Conservation (phyloP, 2,113 vertebrate genomes). For the Baryphthengus martii region DNA sequence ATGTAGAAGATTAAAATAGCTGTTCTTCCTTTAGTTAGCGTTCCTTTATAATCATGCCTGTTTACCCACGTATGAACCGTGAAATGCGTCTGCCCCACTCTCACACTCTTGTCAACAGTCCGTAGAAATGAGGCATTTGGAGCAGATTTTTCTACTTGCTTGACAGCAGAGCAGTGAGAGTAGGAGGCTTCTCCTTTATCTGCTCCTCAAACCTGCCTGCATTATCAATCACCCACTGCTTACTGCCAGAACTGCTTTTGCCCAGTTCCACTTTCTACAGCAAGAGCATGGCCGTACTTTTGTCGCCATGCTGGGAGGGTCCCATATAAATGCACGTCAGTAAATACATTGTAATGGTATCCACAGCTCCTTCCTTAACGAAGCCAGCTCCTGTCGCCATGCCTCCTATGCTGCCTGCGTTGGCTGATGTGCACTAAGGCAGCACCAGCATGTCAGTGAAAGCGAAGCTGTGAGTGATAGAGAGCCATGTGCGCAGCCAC, state of each 20-base stretch:
- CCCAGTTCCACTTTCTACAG: neutral
- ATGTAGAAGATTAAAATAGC: accelerated
- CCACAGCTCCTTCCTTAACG: neutral
- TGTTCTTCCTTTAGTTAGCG: neutral
- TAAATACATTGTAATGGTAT: neutral
- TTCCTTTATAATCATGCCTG: neutral
- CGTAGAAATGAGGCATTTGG: neutral
- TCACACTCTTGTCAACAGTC: neutral
- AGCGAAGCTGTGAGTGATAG: neutral
- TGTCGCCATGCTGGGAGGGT: neutral
- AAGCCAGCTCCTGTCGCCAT: accelerated
- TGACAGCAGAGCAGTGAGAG: neutral
- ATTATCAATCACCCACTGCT: neutral
- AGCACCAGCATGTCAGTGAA: neutral
- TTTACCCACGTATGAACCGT: neutral
- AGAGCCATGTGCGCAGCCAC: accelerated
- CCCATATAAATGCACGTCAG: neutral
- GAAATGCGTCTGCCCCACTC: neutral
- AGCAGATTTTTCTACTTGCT: neutral
- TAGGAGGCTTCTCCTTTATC: neutral
- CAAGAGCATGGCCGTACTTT: neutral
- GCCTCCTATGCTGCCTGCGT: neutral
- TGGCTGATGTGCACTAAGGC: neutral
- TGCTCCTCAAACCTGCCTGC: neutral
- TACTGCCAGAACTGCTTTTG: neutral